phyloP scores from a whole-genome alignment of 2,888 invertebrate species.

The Oscheius sp. region DNA sequence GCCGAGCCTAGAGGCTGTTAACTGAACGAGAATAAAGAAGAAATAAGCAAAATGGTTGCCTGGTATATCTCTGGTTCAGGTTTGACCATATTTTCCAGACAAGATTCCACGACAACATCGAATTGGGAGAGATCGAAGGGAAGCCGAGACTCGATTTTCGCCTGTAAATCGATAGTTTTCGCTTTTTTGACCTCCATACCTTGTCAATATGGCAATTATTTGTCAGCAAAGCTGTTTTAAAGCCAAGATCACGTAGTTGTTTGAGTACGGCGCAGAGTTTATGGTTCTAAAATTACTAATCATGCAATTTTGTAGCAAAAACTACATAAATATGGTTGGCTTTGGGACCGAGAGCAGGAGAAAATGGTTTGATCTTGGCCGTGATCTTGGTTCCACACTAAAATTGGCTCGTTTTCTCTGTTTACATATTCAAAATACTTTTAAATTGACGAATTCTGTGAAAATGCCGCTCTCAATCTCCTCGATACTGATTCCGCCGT shows the following conservation, averaged over 20 bases:
- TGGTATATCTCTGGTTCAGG: constrained; percentile 56
- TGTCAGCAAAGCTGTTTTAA: constrained; percentile 61
- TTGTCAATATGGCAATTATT: constrained; percentile 61
- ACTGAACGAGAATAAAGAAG: constrained; percentile 7
- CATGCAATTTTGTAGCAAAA: not conserved
- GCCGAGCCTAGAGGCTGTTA: constrained; percentile 43
- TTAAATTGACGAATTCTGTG: constrained; percentile 28
- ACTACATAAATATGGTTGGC: constrained; percentile 13
- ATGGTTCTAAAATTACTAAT: constrained; percentile 25
- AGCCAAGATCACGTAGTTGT: constrained; percentile 46
- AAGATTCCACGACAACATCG: constrained; percentile 63
- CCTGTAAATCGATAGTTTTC: constrained; percentile 30
- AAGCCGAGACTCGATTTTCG: constrained; percentile 41
- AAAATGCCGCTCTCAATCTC: constrained; percentile 34
- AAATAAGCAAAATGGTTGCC: constrained; percentile 2
- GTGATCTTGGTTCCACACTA: constrained; percentile 14
- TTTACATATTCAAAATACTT: not conserved
- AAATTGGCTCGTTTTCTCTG: not conserved
- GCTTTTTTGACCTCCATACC: constrained; percentile 24
- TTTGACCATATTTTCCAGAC: constrained; percentile 55
- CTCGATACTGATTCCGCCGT: constrained; percentile 38
- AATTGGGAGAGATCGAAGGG: constrained; percentile 53
- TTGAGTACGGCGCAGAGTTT: constrained; percentile 38
- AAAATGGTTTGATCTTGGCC: constrained; percentile 19
- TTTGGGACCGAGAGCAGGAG: constrained; percentile 6